Base-by-base conservation (phyloP, 1,140 invertebrate species). In the Psix sp. region DNA sequence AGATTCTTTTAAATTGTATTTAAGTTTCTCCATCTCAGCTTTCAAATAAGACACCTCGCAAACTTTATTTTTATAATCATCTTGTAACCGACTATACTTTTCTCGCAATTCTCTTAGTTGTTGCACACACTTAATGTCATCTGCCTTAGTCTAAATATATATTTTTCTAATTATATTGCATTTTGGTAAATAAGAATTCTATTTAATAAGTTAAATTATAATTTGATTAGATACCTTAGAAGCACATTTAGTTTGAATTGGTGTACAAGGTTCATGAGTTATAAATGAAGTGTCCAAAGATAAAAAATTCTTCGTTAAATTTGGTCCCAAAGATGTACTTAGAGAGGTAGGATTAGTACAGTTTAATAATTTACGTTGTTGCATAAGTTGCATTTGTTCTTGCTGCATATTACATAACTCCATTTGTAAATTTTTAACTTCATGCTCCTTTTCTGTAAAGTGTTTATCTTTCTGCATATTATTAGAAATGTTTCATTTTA, bases 401-500 rank as follows among this genome's bases (percentile, higher is more conserved):
- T 86, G 82, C 79, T 89, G 89, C 5, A 91, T 89, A 7, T 88
- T 88, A 0, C 85, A 85, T 38, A 92, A 70, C 74, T 92, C 89
- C 76, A 88, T 86, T 56, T 91, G 89, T 46, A 92, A 89, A 14
- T 86, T 87, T 40, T 87, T 88, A 0, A 92, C 88, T 72, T 91
- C 90, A 17, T 84, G 84, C 77, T 92, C 91, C 87, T 91, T 90
- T n/a, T 24, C 7, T 24, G 21, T 24, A n/a, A n/a, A 29, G n/a
- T 29, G 7, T 35, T 35, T 10, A 35, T 11, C 6, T 35, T 35
- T 35, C 10, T 35, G 5, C 13, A 10, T 29, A 29, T 10, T 10
- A 10, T 35, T 13, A 2, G 5, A 35, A 35, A 35, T 6, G 13
- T 35, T 35, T 13, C 6, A 35, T 13, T 29, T 7, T 7, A 29